These are phyloP conservation scores for Astreopora myriophthalma DNA, from an alignment of 64 coral and sea anemone species.

Conservation along the genomic window DNA sequence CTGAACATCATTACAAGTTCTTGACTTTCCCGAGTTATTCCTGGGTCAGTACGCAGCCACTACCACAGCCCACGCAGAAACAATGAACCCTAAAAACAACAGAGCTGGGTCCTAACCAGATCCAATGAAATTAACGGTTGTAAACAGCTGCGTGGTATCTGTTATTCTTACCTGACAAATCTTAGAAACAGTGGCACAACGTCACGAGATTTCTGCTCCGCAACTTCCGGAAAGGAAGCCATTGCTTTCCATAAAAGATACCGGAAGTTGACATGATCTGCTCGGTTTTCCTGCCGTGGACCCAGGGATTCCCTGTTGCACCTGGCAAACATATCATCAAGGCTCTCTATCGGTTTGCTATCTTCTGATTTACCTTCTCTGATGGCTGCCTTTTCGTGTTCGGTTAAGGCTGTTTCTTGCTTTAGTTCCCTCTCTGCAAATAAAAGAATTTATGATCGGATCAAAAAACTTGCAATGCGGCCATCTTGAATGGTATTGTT, in stretches of 20 bases:
- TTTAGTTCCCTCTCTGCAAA: not conserved
- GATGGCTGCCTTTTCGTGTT: not conserved
- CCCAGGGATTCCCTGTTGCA: slow-evolving; percentile 50
- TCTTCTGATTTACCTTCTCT: not conserved
- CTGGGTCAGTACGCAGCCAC: too few relatives aligned
- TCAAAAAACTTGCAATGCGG: too few relatives aligned
- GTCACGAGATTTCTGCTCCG: slow-evolving; percentile 74
- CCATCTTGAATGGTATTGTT: too few relatives aligned
- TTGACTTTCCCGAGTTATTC: too few relatives aligned
- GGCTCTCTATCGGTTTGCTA: not conserved
- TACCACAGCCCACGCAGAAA: too few relatives aligned
- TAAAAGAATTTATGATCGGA: too few relatives aligned
- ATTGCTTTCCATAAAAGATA: slow-evolving; percentile 85
- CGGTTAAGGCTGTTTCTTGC: not conserved
- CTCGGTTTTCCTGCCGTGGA: slow-evolving; percentile 69
- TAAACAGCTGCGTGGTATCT: not conserved
- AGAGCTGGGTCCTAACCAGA: too few relatives aligned
- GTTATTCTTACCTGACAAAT: slow-evolving; percentile 82
- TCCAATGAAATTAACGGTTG: too few relatives aligned
- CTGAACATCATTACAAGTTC: too few relatives aligned
- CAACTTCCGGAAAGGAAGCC: slow-evolving; percentile 78
- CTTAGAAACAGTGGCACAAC: slow-evolving; percentile 76
- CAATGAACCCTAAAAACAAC: too few relatives aligned
- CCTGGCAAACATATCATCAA: slow-evolving; percentile 56
- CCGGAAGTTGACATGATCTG: slow-evolving; percentile 80